Conservation (phyloP, 2,888 invertebrate genomes). For the Scelioninae gen. 2 region DNA sequence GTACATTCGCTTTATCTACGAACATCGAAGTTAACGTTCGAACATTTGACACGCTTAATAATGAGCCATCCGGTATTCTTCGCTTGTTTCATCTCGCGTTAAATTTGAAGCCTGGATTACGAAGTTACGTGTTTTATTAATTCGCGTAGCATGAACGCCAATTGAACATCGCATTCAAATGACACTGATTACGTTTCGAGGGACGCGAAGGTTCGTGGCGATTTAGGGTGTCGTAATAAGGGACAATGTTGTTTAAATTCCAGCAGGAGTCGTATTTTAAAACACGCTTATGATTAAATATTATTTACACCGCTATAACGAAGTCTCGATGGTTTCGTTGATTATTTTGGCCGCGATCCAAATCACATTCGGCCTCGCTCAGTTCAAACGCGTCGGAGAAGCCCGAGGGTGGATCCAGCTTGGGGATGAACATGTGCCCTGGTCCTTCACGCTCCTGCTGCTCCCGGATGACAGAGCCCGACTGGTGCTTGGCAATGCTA, state of each 20-base stretch:
- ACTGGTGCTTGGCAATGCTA: conserved; percentile 75
- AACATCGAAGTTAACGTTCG: too few species aligned
- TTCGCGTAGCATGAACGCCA: conserved; percentile 13
- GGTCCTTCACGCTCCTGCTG: conserved; percentile 74
- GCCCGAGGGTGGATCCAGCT: conserved; percentile 85
- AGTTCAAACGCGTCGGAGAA: conserved; percentile 83
- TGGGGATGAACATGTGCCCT: conserved; percentile 74
- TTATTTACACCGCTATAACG: conserved; percentile 75
- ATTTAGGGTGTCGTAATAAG: conserved; percentile 52
- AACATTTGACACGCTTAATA: too few species aligned
- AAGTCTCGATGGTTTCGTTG: conserved; percentile 74
- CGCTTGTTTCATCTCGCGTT: neutral
- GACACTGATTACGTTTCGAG: conserved; percentile 1
- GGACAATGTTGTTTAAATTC: conserved; percentile 48
- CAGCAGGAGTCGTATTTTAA: conserved; percentile 53
- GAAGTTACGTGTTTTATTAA: neutral
- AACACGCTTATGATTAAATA: conserved; percentile 63
- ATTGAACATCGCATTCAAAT: neutral
- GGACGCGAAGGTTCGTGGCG: conserved; percentile 7
- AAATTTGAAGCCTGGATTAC: conserved; percentile 1
- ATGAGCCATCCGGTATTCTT: neutral
- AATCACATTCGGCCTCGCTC: conserved; percentile 80
- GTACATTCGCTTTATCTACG: too few species aligned
- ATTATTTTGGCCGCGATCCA: conserved; percentile 73
- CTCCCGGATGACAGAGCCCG: conserved; percentile 72